Conservation (phyloP, 2,797 vertebrate genomes). For the Luscinia megarhynchos region DNA sequence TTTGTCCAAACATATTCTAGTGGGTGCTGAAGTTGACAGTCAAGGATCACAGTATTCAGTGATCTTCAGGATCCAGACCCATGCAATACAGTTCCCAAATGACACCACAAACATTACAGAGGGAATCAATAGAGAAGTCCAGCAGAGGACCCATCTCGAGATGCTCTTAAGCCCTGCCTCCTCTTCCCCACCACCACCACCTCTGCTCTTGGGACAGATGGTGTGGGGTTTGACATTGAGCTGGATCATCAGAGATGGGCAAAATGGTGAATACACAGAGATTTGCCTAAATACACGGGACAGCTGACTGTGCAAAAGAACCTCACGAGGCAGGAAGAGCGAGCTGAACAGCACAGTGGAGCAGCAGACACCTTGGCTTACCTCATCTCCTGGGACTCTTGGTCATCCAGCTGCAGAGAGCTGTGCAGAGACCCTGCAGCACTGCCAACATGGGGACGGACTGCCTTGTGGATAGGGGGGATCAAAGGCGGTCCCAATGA, state of each 20-base stretch:
- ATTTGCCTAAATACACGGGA: neutral
- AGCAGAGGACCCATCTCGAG: too few relatives aligned
- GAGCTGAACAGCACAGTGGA: neutral
- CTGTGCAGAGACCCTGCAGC: neutral
- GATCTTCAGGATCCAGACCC: too few relatives aligned
- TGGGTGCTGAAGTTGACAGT: too few relatives aligned
- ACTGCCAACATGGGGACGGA: neutral
- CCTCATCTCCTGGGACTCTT: neutral
- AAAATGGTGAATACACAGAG: neutral
- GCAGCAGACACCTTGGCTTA: neutral
- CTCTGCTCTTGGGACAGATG: too few relatives aligned
- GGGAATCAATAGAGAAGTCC: too few relatives aligned
- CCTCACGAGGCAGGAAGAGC: neutral
- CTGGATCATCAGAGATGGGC: neutral
- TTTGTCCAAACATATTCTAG: too few relatives aligned
- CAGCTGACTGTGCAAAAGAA: neutral
- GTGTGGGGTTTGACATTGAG: too few relatives aligned
- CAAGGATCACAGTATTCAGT: too few relatives aligned
- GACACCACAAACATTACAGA: too few relatives aligned
- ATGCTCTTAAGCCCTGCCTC: too few relatives aligned
- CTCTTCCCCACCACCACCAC: too few relatives aligned
- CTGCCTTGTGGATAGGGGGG: slow-evolving; percentile 16
- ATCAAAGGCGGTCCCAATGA: neutral
- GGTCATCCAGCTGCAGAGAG: neutral
- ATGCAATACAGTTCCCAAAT: too few relatives aligned